Percentiles rank a stretch among this genome's conserved stretches.
Conservation (phyloP, 2,797 vertebrate genomes). For the Syngnathus acus region DNA sequence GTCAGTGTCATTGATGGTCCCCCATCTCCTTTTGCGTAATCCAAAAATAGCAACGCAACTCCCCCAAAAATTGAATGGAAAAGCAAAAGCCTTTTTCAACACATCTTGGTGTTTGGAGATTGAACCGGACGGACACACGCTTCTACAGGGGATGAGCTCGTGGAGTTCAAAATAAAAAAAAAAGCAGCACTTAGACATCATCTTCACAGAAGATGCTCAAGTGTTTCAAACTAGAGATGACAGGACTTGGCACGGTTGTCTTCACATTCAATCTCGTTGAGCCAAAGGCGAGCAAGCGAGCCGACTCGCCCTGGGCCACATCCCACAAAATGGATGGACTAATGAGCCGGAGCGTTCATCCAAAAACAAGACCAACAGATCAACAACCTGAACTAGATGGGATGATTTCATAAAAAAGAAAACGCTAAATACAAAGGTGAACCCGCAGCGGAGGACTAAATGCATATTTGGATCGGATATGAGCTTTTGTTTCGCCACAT, state of each 20-base stretch:
- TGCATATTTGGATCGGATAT: background rate
- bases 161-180: conserved; percentile 9
- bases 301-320: background rate
- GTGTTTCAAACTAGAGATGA: conserved; percentile 24
- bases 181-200: conserved; percentile 17
- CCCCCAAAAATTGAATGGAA: conserved; percentile 40
- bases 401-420: background rate
- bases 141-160: conserved; percentile 7
- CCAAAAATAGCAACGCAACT: conserved; percentile 49
- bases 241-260: conserved; percentile 29
- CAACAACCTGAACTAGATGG: conserved; percentile 7
- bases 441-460: too few species aligned
- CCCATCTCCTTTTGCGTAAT: conserved; percentile 29
- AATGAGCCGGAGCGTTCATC: conserved; percentile 16
- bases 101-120: background rate
- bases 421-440: too few species aligned
- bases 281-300: background rate
- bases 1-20: conserved; percentile 29
- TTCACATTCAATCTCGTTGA: conserved; percentile 42
- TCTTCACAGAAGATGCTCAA: conserved; percentile 60
- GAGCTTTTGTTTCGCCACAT: background rate
- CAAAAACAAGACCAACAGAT: conserved; percentile 14
- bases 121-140: too few species aligned
- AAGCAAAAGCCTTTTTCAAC: conserved; percentile 36
- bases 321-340: conserved; percentile 18